These are phyloP conservation scores for Patella caerulea DNA, from an alignment of 2,888 invertebrate species.

Conservation along the genomic window DNA sequence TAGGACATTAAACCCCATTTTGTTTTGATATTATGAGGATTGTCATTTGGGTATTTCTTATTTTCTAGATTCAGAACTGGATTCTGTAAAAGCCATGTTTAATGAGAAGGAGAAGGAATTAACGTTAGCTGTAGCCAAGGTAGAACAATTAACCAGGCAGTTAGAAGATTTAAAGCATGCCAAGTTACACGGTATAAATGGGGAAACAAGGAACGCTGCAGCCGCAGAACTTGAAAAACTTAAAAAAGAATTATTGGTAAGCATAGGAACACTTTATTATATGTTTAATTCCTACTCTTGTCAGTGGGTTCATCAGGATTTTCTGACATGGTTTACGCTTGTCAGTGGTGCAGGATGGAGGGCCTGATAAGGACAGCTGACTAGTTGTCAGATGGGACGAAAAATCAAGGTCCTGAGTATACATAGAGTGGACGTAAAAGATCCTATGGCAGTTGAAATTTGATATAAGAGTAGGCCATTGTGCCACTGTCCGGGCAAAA, in stretches of 20 bases:
- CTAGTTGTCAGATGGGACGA: too few relatives aligned
- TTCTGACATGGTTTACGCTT: too few relatives aligned
- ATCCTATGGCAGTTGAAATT: too few relatives aligned
- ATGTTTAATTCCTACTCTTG: too few relatives aligned
- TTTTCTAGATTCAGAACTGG: constrained; percentile 82
- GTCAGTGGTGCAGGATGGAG: too few relatives aligned
- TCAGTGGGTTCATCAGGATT: too few relatives aligned
- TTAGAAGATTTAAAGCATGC: constrained; percentile 87
- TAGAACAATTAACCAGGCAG: constrained; percentile 94
- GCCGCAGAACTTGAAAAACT: constrained; percentile 89
- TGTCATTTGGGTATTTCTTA: background rate
- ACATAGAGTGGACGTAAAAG: too few relatives aligned
- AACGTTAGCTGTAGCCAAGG: constrained; percentile 96
- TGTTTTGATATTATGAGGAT: background rate
- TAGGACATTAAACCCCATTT: too few relatives aligned
- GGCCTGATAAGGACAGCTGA: too few relatives aligned
- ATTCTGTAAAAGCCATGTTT: constrained; percentile 94
- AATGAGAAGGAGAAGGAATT: constrained; percentile 98
- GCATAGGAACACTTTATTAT: constrained; percentile 15
- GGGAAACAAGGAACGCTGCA: constrained; percentile 68
- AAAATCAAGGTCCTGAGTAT: too few relatives aligned
- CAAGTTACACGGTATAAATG: constrained; percentile 52
- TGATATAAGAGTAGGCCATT: too few relatives aligned
- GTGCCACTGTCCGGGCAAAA: too few relatives aligned
- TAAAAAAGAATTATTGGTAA: constrained; percentile 88